Conservation (phyloP, 2,888 invertebrate genomes). For the Cheilosia vulpina region DNA sequence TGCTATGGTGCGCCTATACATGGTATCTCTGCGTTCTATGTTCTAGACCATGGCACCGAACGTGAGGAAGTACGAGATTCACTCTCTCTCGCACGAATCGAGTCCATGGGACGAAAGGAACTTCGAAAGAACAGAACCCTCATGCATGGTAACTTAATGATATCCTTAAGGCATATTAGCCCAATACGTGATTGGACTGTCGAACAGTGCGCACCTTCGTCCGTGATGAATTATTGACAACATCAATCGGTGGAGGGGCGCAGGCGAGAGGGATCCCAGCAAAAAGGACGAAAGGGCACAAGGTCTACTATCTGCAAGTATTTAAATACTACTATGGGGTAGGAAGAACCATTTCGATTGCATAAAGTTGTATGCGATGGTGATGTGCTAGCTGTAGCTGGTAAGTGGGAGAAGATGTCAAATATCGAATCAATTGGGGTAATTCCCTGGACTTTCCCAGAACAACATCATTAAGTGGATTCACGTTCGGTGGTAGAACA, state of each 20-base stretch:
- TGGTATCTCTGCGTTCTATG: slow-evolving; percentile 39
- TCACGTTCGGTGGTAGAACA: slow-evolving; percentile 51
- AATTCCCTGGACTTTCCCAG: slow-evolving; percentile 44
- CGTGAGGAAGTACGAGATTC: slow-evolving; percentile 71
- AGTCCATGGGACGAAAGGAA: slow-evolving; percentile 20
- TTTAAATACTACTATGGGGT: slow-evolving; percentile 48
- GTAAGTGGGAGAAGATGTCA: slow-evolving; percentile 51
- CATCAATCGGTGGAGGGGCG: slow-evolving; percentile 42
- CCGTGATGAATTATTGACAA: slow-evolving; percentile 75
- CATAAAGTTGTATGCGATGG: slow-evolving; percentile 13
- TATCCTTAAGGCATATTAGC: slow-evolving; percentile 75
- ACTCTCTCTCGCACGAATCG: slow-evolving; percentile 38
- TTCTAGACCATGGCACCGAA: slow-evolving; percentile 24
- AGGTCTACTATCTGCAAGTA: slow-evolving; percentile 58
- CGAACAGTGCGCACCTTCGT: slow-evolving; percentile 64
- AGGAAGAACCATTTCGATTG: slow-evolving; percentile 19
- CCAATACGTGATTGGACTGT: slow-evolving; percentile 70
- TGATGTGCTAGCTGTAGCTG: slow-evolving; percentile 39
- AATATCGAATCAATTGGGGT: slow-evolving; percentile 64
- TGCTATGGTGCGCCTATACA: slow-evolving; percentile 52
- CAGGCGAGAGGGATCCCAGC: background rate
- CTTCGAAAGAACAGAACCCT: slow-evolving; percentile 59
- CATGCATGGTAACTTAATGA: slow-evolving; percentile 73
- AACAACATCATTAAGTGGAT: slow-evolving; percentile 65
- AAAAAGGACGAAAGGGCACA: slow-evolving; percentile 55